A percentile compares a stretch with the other conserved stretches of the same genome.
Conservation (phyloP, 2,888 invertebrate species). For the Copidosoma aretas region DNA sequence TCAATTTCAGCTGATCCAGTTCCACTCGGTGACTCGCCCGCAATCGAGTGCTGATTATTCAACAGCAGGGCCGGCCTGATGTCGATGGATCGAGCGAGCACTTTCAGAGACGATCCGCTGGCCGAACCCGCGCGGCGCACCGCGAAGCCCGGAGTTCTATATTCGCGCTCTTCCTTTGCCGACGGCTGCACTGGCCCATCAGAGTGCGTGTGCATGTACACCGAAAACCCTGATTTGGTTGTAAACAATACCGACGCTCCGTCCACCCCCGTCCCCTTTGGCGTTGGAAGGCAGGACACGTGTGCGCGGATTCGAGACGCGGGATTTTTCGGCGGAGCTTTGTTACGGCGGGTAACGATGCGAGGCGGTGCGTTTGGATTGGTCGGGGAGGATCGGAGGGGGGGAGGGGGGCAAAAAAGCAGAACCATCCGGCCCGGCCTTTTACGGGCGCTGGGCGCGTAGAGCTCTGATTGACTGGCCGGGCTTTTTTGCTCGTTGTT, state of each 20-base stretch:
- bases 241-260: conserved; percentile 36
- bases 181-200: background rate
- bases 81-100: too few species aligned
- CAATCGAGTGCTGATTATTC: too few species aligned
- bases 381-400: background rate
- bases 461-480: conserved; percentile 40
- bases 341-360: too few species aligned
- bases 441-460: conserved; percentile 32
- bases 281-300: conserved; percentile 7
- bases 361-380: too few species aligned
- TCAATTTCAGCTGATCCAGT: too few species aligned
- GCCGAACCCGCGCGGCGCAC: background rate
- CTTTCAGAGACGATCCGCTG: too few species aligned
- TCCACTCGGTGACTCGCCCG: too few species aligned
- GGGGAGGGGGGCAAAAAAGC: conserved; percentile 18
- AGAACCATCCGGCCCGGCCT: conserved; percentile 24
- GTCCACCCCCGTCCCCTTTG: conserved; percentile 6
- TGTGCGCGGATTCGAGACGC: background rate
- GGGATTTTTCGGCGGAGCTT: conserved; percentile 13
- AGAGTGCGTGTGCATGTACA: too few species aligned
- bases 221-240: conserved; percentile 25
- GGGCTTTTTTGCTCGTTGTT: conserved; percentile 22
- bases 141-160: background rate
- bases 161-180: conserved; percentile 31
- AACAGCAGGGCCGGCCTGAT: too few species aligned